Conservation (phyloP, 2,113 vertebrate species). For the Proteles cristata region DNA sequence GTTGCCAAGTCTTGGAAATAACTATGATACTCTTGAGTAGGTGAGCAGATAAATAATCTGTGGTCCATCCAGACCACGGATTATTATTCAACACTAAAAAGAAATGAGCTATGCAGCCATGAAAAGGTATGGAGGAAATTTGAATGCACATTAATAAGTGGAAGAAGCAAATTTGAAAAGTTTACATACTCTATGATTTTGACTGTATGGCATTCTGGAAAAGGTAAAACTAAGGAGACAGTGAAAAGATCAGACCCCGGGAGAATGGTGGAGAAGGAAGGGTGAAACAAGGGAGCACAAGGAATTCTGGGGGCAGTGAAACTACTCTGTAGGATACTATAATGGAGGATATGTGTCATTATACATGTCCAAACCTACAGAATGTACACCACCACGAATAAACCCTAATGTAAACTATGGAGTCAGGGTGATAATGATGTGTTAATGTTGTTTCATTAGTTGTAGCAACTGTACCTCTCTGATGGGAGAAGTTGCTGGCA, state of each 20-base stretch:
- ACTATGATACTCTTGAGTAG: neutral
- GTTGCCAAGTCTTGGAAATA: neutral
- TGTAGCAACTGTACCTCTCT: neutral
- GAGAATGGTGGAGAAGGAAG: accelerated
- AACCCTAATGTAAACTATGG: neutral
- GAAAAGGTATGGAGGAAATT: neutral
- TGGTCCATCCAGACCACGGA: neutral
- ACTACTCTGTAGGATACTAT: neutral
- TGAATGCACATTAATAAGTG: neutral
- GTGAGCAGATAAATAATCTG: neutral
- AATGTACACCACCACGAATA: neutral
- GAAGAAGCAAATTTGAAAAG: neutral
- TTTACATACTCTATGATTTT: neutral
- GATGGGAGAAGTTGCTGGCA: neutral
- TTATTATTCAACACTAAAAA: neutral
- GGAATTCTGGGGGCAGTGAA: neutral
- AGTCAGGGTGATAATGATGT: neutral
- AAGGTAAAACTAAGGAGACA: neutral
- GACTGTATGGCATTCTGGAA: neutral
- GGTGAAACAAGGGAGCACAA: neutral
- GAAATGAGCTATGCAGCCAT: neutral
- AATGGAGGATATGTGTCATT: neutral
- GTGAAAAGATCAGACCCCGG: neutral
- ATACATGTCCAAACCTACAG: neutral
- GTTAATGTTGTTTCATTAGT: neutral